Evolutionary conservation across 2,797 vertebrate genomes (phyloP).

Genomic region (Acestrorhynchus altus): DNA sequence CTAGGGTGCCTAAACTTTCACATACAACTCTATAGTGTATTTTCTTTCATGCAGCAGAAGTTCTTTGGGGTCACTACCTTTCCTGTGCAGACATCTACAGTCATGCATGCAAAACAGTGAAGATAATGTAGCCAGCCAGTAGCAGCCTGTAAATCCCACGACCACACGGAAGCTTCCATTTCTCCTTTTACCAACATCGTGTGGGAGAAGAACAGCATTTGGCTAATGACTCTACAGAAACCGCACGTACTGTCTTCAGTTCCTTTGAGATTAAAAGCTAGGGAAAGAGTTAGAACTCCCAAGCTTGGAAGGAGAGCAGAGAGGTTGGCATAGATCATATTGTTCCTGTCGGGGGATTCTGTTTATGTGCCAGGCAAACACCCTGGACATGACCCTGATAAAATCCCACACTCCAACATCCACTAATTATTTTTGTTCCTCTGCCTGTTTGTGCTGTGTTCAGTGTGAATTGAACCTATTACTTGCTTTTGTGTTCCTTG

Average conservation of each 20-base stretch:
- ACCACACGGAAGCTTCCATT: not conserved
- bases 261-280: not conserved
- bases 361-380: constrained; percentile 9
- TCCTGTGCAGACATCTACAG: not conserved
- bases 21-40: no score
- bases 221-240: constrained; percentile 25
- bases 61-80: not conserved
- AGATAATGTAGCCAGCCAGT: not conserved
- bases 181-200: not conserved
- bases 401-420: constrained; percentile 6
- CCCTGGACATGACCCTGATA: not conserved
- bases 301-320: not conserved
- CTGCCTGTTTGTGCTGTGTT: not conserved
- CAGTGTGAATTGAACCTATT: not conserved
- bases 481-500: not conserved
- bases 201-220: constrained; percentile 15
- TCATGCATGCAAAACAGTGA: not conserved
- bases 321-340: not conserved
- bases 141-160: not conserved
- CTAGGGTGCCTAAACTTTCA: no score
- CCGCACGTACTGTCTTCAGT: constrained; percentile 7
- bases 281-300: not conserved
- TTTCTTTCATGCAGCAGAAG: no score
- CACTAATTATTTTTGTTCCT: constrained; percentile 5
- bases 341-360: not conserved